phyloP scores from a whole-genome alignment of 2,113 vertebrate species.

The Dolichallabes microphthalmus region DNA sequence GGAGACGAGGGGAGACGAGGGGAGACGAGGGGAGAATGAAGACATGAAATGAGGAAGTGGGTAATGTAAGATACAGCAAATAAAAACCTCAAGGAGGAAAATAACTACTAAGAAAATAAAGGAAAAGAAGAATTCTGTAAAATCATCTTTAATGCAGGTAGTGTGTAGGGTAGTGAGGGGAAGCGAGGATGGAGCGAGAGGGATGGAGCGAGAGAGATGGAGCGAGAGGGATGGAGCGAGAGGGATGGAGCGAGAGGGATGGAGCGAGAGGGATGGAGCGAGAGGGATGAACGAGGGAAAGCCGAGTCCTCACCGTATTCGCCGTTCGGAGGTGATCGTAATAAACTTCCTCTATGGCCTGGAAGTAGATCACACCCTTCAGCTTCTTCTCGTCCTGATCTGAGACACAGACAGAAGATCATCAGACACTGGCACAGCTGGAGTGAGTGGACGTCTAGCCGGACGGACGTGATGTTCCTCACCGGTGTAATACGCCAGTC shows the following conservation, averaged over 20 bases:
- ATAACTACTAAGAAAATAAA: not conserved
- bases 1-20: not conserved
- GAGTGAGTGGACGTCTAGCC: not conserved
- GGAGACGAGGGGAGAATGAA: no score
- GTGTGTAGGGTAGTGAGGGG: not conserved
- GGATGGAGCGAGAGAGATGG: no score
- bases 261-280: not conserved
- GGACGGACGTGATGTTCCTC: constrained; percentile 6
- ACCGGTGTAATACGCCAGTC: constrained; percentile 86
- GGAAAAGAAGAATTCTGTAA: not conserved
- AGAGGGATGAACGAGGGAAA: not conserved
- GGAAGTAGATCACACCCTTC: constrained; percentile 97
- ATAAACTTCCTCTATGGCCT: constrained; percentile 96
- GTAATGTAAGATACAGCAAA: not conserved
- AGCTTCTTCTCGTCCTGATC: constrained; percentile 94
- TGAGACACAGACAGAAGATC: constrained; percentile 56
- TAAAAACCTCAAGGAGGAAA: not conserved
- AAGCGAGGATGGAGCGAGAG: not conserved
- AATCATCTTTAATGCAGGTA: not conserved
- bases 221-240: no score
- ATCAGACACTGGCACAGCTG: not conserved
- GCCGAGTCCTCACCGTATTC: constrained; percentile 72
- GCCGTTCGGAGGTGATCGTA: constrained; percentile 93
- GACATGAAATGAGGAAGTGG: not conserved
- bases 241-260: no score